Evolutionary conservation across 2,113 vertebrate genomes (phyloP).

Genomic region (Lampris megalopsis): DNA sequence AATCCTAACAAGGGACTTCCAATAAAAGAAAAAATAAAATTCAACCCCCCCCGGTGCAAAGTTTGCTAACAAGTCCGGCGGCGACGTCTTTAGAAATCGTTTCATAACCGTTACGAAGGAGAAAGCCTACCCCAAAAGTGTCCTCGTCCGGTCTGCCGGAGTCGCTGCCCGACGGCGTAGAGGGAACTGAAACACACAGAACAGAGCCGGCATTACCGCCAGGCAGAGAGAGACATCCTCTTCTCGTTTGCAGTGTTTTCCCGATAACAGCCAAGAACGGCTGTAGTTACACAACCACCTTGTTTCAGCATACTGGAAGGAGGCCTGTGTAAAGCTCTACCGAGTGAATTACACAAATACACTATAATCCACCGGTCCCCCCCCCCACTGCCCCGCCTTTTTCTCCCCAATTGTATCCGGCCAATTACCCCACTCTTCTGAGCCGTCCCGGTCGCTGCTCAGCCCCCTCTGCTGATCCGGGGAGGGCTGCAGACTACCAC

Average conservation of each 20-base stretch:
- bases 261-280: background rate
- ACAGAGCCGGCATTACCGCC: slow-evolving; percentile 30
- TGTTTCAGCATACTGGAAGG: too few relatives aligned
- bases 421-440: too few relatives aligned
- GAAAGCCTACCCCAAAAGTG: slow-evolving; percentile 92
- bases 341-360: too few relatives aligned
- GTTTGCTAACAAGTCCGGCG: slow-evolving; percentile 4
- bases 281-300: too few relatives aligned
- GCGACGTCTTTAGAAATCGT: slow-evolving; percentile 36
- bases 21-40: slow-evolving; percentile 7
- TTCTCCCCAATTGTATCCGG: too few relatives aligned
- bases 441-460: too few relatives aligned
- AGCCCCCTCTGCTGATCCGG: too few relatives aligned
- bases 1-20: slow-evolving; percentile 24
- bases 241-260: slow-evolving; percentile 8
- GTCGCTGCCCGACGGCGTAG: slow-evolving; percentile 80
- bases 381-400: too few relatives aligned
- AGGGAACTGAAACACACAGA: slow-evolving; percentile 52
- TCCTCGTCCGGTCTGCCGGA: slow-evolving; percentile 92
- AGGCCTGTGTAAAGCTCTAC: too few relatives aligned
- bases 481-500: too few relatives aligned
- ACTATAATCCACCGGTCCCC: too few relatives aligned
- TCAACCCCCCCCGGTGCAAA: too few relatives aligned
- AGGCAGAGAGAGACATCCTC: background rate
- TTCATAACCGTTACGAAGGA: slow-evolving; percentile 51